Conservation (phyloP, 2,797 vertebrate genomes). For the Clarias fuscus region DNA sequence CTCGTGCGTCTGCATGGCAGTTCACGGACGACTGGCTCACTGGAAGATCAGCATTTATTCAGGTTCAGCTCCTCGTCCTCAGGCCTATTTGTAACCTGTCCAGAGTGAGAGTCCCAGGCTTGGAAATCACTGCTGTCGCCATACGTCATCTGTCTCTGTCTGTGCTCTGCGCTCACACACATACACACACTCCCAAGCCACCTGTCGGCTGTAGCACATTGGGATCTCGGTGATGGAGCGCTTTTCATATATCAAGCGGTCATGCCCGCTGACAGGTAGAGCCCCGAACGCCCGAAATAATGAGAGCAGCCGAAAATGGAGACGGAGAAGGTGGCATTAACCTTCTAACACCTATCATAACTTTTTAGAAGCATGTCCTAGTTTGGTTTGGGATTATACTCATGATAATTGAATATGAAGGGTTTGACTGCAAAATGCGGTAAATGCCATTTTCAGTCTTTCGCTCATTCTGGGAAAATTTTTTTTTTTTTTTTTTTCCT, state of each 20-base stretch:
- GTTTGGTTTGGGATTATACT: background rate
- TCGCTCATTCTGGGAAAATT: no score
- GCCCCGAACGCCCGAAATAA: slow-evolving; percentile 77
- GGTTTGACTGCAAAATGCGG: no score
- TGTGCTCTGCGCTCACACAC: slow-evolving; percentile 64
- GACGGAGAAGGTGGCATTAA: slow-evolving; percentile 62
- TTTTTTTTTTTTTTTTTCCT: no score
- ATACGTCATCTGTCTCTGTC: slow-evolving; percentile 78
- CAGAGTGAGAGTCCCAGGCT: slow-evolving; percentile 72
- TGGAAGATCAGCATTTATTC: slow-evolving; percentile 77
- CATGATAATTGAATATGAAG: background rate
- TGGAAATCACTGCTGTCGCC: slow-evolving; percentile 68
- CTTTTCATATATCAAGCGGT: slow-evolving; percentile 78
- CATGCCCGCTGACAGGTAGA: slow-evolving; percentile 72
- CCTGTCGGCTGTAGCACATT: slow-evolving; percentile 71
- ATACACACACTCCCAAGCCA: slow-evolving; percentile 47
- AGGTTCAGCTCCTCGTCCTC: slow-evolving; percentile 71
- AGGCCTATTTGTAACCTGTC: slow-evolving; percentile 82
- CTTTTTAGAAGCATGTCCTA: slow-evolving; percentile 31
- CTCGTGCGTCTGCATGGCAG: slow-evolving; percentile 64
- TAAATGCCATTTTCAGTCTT: no score
- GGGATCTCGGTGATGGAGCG: slow-evolving; percentile 77
- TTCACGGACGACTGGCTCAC: slow-evolving; percentile 70
- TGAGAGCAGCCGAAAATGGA: slow-evolving; percentile 73
- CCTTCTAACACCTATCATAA: slow-evolving; percentile 50